Percentiles rank a stretch among this genome's conserved stretches.
These are phyloP conservation scores for Seira sanloemensis DNA, from an alignment of 2,888 invertebrate genomes.

Conservation along the genomic window DNA sequence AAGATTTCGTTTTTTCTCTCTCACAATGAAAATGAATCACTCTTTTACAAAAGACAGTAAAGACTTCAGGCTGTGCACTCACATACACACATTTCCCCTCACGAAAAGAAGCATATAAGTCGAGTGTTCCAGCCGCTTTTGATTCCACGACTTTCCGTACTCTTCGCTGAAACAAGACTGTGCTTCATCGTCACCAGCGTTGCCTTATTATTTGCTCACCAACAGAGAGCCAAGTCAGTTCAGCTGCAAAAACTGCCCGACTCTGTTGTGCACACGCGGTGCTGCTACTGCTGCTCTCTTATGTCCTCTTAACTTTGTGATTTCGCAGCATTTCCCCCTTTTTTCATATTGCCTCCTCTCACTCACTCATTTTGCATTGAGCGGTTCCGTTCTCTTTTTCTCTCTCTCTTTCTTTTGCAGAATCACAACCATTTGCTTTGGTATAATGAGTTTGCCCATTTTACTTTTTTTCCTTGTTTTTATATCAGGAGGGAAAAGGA, in stretches of 20 bases:
- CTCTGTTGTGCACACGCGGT: background rate
- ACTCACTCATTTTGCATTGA: background rate
- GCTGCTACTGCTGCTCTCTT: too few species aligned
- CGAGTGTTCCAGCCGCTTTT: background rate
- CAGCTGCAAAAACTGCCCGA: background rate
- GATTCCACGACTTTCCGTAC: background rate
- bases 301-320: too few species aligned
- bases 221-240: background rate
- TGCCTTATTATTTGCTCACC: constrained; percentile 4
- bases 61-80: too few species aligned
- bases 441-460: background rate
- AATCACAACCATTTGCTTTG: too few species aligned
- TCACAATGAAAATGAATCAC: constrained; percentile 12
- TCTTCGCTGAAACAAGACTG: background rate
- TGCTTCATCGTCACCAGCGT: background rate
- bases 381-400: background rate
- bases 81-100: too few species aligned
- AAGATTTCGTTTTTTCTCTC: background rate
- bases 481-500: too few species aligned
- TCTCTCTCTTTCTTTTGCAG: too few species aligned
- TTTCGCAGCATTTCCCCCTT: too few species aligned
- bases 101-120: too few species aligned
- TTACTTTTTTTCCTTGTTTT: background rate
- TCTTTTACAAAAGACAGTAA: constrained; percentile 2
- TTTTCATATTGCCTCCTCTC: background rate